Evolutionary conservation across 2,797 vertebrate species (phyloP), one percentile per base, ranked within the genome.

Genomic region (Peromyscus aztecus): DNA sequence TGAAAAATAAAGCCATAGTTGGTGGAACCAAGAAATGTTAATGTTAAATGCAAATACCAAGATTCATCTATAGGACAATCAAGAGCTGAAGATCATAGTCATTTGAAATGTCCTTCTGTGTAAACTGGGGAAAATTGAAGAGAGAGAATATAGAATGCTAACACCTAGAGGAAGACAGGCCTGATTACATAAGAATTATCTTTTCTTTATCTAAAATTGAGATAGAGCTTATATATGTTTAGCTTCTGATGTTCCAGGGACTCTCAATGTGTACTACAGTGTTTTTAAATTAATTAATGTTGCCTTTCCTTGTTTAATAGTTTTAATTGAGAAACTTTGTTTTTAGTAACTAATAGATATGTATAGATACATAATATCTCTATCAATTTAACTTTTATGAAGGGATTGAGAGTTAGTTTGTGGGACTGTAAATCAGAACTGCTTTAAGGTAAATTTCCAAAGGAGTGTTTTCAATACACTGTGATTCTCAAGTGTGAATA

Each of bases 381-480:
- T 49, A 88, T 57, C 43, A 23, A 88, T 82, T 92, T 92, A 77
- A 71, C 1, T 84, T 88, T 92, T 31, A 93, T 9, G 89, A 69
- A 90, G 23, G 11, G 16, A 94, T 94, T 96, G 57, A 63, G 63
- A 94, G 21, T 43, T 93, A 82, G 21, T 89, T 7, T 76, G 55
- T 27, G 19, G 61, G 63, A 89, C 23, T 91, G 2, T 69, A 93
- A 94, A 91, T 93, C 11, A 76, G 34, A 94, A 96, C 91, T 91
- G 31, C 16, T 89, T 96, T 82, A 78, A 92, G 73, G n/a, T 89
- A 94, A 95, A 94, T 96, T 94, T 95, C 40, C 57, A 90, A 94
- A 86, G 75, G 10, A 81, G 52, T 92, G 40, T 31, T 67, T 95
- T 37, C 67, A 93, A 17, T 10, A 34, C 7, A 55, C 52, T 91